Base-by-base conservation (phyloP, 2,113 vertebrate species). In the Cryptotis parvus region DNA sequence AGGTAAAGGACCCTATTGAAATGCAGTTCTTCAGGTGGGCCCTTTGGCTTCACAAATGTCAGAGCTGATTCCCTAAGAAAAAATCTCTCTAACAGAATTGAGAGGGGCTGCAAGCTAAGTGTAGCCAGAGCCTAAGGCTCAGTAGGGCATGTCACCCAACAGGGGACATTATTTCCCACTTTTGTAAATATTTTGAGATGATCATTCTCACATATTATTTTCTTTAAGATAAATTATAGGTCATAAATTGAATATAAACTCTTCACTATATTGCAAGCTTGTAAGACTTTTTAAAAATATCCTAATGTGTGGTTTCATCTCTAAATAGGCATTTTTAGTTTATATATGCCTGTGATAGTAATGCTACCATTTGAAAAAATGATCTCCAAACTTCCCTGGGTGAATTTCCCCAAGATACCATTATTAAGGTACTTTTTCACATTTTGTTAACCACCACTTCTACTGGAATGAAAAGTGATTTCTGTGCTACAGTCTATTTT, bases 341-440 rank as follows among this genome's bases (percentile, higher is more conserved):
- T 84, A 24, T 61, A 22, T 75, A 5, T 27, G 27, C 70, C 87
- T 81, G 84, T 87, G 78, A 18, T 3, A 49, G 11, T 78, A 43
- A 91, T 66, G 58, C 20, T 90, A 7, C 6, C 18, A 33, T 85
- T 91, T 91, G 55, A 84, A 81, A 68, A 87, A 91, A 63, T 8
- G 61, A 55, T 84, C 84, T 49, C 1, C 55, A 78, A 92, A 91
- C 9, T 52, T 73, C 15, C 69, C 27, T 66, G 2, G 37, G 33
- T 81, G 18, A 87, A 49, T 89, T 84, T 87, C 31, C 15, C 18
- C 69, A 4, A 61, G 35, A 91, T 12, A 2, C 41, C 74, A 2
- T 87, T 89, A 84, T 39, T 39, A 84, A 69, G 33, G n/a, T 55
- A 9, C 31, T 49, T 49, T 49, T 49, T 14, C 10, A 9, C 14